Percentiles rank a stretch among this genome's conserved stretches.
phyloP scores from a whole-genome alignment of 2,113 vertebrate genomes.

The Gadus macrocephalus region DNA sequence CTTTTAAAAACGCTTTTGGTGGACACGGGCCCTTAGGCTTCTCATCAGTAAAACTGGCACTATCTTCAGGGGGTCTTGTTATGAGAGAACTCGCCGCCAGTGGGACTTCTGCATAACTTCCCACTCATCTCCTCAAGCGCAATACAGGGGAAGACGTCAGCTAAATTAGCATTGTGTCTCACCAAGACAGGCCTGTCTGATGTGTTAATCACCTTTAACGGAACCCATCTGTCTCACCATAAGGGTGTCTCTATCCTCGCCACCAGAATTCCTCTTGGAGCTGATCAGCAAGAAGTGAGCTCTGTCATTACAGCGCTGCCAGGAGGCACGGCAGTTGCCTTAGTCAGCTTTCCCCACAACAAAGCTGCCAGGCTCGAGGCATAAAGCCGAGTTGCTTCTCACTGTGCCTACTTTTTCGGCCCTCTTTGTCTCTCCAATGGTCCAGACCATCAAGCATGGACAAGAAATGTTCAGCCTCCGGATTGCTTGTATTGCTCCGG shows the following conservation, averaged over 20 bases:
- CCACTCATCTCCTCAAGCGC: constrained; percentile 20
- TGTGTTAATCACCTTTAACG: constrained; percentile 23
- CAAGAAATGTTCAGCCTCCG: constrained; percentile 22
- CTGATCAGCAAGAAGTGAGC: constrained; percentile 11
- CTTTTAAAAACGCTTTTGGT: too few relatives aligned
- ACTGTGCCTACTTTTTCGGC: constrained; percentile 33
- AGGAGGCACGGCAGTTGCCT: neutral
- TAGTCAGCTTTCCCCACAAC: constrained; percentile 20
- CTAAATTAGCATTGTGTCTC: constrained; percentile 27
- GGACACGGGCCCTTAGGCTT: too few relatives aligned
- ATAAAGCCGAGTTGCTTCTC: constrained; percentile 7
- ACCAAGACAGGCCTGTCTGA: constrained; percentile 15
- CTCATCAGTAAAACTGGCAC: too few relatives aligned
- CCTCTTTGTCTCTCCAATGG: neutral
- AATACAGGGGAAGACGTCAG: constrained; percentile 28
- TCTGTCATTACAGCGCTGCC: constrained; percentile 31
- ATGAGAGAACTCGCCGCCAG: neutral
- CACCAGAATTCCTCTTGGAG: constrained; percentile 13
- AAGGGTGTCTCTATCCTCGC: constrained; percentile 3
- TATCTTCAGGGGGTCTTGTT: neutral
- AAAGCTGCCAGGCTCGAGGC: constrained; percentile 12
- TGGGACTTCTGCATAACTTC: too few relatives aligned
- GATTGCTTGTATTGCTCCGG: neutral
- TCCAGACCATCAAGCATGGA: constrained; percentile 20
- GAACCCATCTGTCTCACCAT: constrained; percentile 30